A percentile compares a stretch with the other conserved stretches of the same genome.
These are phyloP conservation scores for Drosophila pseudotalamancana DNA, from an alignment of 2,888 invertebrate genomes.

Conservation along the genomic window DNA sequence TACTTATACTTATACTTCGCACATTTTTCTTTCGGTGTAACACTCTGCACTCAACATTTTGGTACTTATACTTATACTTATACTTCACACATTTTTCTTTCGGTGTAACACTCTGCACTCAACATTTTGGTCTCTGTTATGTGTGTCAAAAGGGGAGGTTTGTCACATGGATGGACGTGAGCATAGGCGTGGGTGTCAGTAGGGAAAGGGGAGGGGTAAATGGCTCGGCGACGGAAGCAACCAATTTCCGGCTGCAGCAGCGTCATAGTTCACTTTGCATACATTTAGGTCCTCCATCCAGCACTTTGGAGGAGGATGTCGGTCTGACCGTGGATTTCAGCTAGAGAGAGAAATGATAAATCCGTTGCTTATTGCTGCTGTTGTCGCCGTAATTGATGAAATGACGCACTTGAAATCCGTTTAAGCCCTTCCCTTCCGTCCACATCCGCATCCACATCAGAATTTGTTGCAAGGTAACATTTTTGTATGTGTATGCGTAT, in stretches of 20 bases:
- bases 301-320: background rate
- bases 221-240: conserved; percentile 57
- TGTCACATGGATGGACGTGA: background rate
- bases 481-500: conserved; percentile 49
- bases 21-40: background rate
- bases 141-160: background rate
- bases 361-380: conserved; percentile 50
- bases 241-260: conserved; percentile 64
- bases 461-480: conserved; percentile 61
- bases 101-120: conserved; percentile 1
- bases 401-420: conserved; percentile 62
- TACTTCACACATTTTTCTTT: background rate
- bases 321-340: conserved; percentile 9
- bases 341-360: conserved; percentile 41
- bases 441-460: background rate
- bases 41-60: background rate
- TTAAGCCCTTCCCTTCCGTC: background rate
- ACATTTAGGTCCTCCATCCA: conserved; percentile 41
- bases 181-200: too few relatives aligned
- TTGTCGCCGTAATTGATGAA: conserved; percentile 53
- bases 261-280: conserved; percentile 55
- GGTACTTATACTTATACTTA: conserved; percentile 1
- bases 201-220: background rate
- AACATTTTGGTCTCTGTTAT: background rate
- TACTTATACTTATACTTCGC: background rate